Conservation (phyloP, 2,888 invertebrate genomes). For the Brassicogethes aeneus region DNA sequence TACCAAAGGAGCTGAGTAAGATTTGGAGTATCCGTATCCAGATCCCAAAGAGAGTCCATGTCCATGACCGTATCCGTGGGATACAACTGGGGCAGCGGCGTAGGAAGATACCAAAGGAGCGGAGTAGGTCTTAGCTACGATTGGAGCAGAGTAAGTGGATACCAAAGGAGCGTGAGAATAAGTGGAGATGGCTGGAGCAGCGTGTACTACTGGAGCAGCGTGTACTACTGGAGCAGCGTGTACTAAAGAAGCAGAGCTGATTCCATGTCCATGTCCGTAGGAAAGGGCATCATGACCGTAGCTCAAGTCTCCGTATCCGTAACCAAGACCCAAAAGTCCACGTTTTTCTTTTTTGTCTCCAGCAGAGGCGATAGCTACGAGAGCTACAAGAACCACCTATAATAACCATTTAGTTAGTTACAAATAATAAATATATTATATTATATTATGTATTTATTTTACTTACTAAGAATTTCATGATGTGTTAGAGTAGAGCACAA, state of each 20-base stretch:
- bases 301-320: conserved; percentile 10
- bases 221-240: no score
- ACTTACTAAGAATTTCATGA: no score
- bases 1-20: conserved; percentile 5
- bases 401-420: no score
- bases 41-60: no score
- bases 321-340: conserved; percentile 23
- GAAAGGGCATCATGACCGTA: not conserved
- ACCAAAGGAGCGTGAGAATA: conserved; percentile 15
- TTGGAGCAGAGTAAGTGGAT: conserved; percentile 7
- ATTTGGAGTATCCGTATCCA: not conserved
- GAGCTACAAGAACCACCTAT: conserved; percentile 17
- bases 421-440: no score
- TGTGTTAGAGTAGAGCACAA: no score
- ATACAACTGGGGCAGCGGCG: conserved; percentile 1
- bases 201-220: conserved; percentile 7
- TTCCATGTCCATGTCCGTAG: not conserved
- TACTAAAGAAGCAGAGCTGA: conserved; percentile 5
- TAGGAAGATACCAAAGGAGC: conserved; percentile 15
- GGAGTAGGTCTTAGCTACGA: not conserved
- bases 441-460: no score
- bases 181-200: conserved; percentile 4
- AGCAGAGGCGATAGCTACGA: conserved; percentile 17
- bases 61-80: no score
- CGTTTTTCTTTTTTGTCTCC: conserved; percentile 23